These are phyloP conservation scores for Henicopernis longicauda DNA, from an alignment of 2,113 vertebrate species.

Conservation along the genomic window DNA sequence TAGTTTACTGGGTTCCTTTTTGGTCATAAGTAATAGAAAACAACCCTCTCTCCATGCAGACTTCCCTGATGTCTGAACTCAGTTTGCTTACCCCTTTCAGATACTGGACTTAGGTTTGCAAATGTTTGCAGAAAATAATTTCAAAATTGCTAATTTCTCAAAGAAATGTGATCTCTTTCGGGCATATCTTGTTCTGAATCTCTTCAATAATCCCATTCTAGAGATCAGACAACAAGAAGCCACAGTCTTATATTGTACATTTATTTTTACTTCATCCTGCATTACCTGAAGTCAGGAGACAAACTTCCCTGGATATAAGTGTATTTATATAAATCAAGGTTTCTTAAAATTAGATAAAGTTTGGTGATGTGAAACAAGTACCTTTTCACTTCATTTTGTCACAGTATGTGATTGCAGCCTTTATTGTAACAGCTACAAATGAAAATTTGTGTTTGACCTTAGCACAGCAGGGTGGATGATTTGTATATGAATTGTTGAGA, in stretches of 20 bases:
- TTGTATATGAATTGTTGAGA: background rate
- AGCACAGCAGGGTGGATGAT: background rate
- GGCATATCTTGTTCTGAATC: background rate
- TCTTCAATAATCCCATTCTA: background rate
- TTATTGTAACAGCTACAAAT: background rate
- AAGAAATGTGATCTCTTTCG: background rate
- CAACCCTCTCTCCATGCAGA: background rate
- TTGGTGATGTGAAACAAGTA: background rate
- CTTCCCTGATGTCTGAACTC: background rate
- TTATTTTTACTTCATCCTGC: background rate
- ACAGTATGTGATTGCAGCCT: background rate
- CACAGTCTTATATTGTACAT: background rate
- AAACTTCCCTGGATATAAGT: background rate
- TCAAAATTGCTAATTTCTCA: background rate
- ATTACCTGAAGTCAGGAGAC: background rate
- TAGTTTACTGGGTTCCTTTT: background rate
- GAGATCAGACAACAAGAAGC: background rate
- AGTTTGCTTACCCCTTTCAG: background rate
- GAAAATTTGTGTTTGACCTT: background rate
- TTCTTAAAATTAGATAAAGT: background rate
- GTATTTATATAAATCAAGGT: background rate
- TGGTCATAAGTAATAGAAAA: background rate
- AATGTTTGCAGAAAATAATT: too few relatives aligned
- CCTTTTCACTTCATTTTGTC: background rate
- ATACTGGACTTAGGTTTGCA: background rate